phyloP scores from a whole-genome alignment of 2,113 vertebrate genomes.

The Etia nguti region DNA sequence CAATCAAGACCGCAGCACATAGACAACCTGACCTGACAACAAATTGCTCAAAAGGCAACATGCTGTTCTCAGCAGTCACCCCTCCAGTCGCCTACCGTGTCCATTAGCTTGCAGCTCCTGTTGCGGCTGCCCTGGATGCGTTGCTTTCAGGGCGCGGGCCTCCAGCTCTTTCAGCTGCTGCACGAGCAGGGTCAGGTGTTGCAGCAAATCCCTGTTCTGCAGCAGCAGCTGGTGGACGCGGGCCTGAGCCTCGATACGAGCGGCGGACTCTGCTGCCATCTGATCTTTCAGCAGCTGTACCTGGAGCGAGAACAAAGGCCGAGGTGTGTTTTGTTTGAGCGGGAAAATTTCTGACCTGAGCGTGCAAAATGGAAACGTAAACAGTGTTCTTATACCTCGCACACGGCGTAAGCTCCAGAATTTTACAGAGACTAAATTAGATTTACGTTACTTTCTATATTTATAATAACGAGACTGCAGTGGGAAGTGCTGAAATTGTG shows the following conservation, averaged over 20 bases:
- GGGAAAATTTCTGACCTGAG: not conserved
- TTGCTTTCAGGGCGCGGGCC: slow-evolving; percentile 14
- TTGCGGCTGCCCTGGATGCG: not conserved
- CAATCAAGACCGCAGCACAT: not conserved
- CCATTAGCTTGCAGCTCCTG: slow-evolving; percentile 24
- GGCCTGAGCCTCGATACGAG: slow-evolving; percentile 79
- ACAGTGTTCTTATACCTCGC: not conserved
- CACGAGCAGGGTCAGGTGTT: slow-evolving; percentile 81
- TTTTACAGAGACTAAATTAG: not conserved
- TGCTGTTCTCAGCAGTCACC: not conserved
- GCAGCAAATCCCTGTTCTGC: slow-evolving; percentile 81
- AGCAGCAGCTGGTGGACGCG: slow-evolving; percentile 82
- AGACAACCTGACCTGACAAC: not conserved
- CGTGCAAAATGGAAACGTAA: not conserved
- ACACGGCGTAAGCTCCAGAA: not conserved
- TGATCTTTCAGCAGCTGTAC: slow-evolving; percentile 82
- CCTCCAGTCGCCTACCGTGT: slow-evolving; percentile 44
- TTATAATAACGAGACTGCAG: not conserved
- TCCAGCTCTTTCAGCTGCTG: slow-evolving; percentile 81
- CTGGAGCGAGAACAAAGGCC: slow-evolving; percentile 33
- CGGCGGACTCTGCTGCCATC: slow-evolving; percentile 74
- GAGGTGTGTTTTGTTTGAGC: not conserved
- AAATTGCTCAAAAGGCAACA: not conserved
- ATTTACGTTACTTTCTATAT: not conserved
- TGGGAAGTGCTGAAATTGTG: not conserved